Percentiles rank a stretch among this genome's conserved stretches.
These are phyloP conservation scores for Gephyroberyx darwinii DNA, from an alignment of 2,797 vertebrate genomes.

Conservation along the genomic window DNA sequence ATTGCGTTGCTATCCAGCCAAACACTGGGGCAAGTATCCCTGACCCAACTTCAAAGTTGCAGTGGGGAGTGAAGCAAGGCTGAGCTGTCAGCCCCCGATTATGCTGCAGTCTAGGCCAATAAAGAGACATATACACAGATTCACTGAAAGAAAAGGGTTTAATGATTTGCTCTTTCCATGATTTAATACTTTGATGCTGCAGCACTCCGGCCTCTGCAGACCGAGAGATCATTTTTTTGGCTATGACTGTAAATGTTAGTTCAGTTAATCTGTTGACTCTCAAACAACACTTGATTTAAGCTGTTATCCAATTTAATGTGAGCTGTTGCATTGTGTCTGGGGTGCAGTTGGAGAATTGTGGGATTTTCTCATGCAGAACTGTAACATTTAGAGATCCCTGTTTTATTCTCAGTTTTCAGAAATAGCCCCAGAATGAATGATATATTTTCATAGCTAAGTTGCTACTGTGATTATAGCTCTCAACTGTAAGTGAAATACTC, in stretches of 20 bases:
- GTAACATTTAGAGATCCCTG: conserved; percentile 46
- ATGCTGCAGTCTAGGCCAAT: conserved; percentile 48
- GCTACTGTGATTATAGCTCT: conserved; percentile 42
- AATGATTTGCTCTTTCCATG: conserved; percentile 58
- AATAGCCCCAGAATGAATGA: conserved; percentile 25
- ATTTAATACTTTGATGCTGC: conserved; percentile 39
- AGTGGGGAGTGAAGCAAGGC: conserved; percentile 43
- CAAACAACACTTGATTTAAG: conserved; percentile 53
- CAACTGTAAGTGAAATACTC: conserved; percentile 44
- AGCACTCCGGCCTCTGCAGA: conserved; percentile 14
- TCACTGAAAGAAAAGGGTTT: conserved; percentile 35
- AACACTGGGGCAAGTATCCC: conserved; percentile 53
- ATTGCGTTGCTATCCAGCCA: conserved; percentile 49
- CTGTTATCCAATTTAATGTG: conserved; percentile 35
- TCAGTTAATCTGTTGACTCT: conserved; percentile 53
- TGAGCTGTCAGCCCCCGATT: conserved; percentile 44
- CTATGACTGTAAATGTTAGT: conserved; percentile 45
- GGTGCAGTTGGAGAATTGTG: conserved; percentile 26
- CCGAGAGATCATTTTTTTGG: conserved; percentile 32
- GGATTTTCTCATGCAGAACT: conserved; percentile 13
- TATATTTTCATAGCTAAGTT: conserved; percentile 37
- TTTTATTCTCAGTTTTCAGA: conserved; percentile 41
- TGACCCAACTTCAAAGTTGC: conserved; percentile 69
- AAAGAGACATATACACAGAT: conserved; percentile 46
- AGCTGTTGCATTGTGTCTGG: conserved; percentile 24